Evolutionary conservation across 2,113 vertebrate species (phyloP), one percentile per base, ranked within the genome.

Genomic region (Petrocephalus zakoni): DNA sequence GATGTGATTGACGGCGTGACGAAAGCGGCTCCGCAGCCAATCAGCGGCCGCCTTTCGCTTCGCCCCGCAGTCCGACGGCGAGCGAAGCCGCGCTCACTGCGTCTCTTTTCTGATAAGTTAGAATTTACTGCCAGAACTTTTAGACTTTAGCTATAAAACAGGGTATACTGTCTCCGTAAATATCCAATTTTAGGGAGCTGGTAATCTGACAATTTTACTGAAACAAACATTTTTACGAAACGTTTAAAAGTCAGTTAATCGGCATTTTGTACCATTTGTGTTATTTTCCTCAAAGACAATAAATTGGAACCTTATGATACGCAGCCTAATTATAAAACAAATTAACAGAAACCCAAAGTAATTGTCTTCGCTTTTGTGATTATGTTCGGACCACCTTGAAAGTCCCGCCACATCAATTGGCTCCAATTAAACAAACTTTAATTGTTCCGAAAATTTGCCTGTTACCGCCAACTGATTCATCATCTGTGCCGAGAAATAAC

Each of bases 1-100:
- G 95, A 95, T 94, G 89, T 90, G 85, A 97, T 95, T 97, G 97
- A 98, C 97, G 96, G 96, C 91, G 89, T 95, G 92, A 95, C 95
- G 95, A 96, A 95, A 94, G 94, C 82, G 87, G 86, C 91, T 51
- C 89, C 88, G 89, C 89, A 94, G 92, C 98, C 98, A 99, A 99
- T 99, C 97, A 95, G 93, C 17, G 94, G 90, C 86, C 87, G 90
- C 92, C 93, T 93, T 93, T 91, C 91, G 56, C 78, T 89, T 89
- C 87, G 72, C 72, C 72, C 4, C 37, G 15, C 72, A 42, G 17
- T 37, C 34, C 72, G 10, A 29, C 29, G 19, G 72, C 72, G 15
- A 42, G 72, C 25, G 11, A 42, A 78, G 72, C 61, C 2, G 61
- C 61, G 25, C 58, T 64, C n/a, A 10, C 25, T 19, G 68, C 6